Evolutionary conservation across 2,113 vertebrate genomes (phyloP), one percentile per base, ranked within the genome.

Genomic region (Siniperca knerii): DNA sequence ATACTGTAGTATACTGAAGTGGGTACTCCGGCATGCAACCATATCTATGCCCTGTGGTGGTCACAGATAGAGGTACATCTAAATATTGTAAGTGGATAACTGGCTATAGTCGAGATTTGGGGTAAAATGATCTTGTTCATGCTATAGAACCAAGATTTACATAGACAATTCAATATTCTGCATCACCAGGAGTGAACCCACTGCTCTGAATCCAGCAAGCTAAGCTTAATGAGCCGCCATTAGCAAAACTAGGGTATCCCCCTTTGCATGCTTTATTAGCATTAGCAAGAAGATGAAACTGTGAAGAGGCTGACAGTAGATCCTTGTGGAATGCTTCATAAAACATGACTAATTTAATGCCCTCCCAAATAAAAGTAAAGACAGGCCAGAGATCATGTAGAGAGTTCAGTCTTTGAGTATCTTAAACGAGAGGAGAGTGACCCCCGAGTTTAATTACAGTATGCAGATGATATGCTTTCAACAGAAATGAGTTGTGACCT

Each of bases 161-260:
- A 62, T 57, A 16, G 71, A 67, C 18, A 72, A 87, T 68, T 89
- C 64, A 73, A 75, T 77, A 80, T 44, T 64, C 9, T 84, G 64
- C 58, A 55, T 84, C 68, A 78, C 85, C 66, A 66, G 60, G 68
- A 70, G 54, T 75, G 75, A 82, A 65, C 71, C 65, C 65, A 57
- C 75, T 85, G 83, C 80, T 90, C 68, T 60, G 79, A 82, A 92
- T 88, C 77, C 62, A 85, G 86, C 65, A 79, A 87, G 58, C 85
- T 81, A 79, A 90, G 65, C 75, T 75, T 86, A 91, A 90, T 90
- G 83, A 93, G 62, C 44, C 54, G 75, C 75, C 48, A 82, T 90
- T 81, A 83, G 65, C 52, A 87, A 91, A 91, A 91, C 62, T 92
- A 84, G 91, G 88, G 65, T 90, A 90, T 86, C 90, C 87, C 82